A percentile compares a stretch with the other conserved stretches of the same genome.
Evolutionary conservation across 2,113 vertebrate species (phyloP).

Genomic region (Tyrannus savana): DNA sequence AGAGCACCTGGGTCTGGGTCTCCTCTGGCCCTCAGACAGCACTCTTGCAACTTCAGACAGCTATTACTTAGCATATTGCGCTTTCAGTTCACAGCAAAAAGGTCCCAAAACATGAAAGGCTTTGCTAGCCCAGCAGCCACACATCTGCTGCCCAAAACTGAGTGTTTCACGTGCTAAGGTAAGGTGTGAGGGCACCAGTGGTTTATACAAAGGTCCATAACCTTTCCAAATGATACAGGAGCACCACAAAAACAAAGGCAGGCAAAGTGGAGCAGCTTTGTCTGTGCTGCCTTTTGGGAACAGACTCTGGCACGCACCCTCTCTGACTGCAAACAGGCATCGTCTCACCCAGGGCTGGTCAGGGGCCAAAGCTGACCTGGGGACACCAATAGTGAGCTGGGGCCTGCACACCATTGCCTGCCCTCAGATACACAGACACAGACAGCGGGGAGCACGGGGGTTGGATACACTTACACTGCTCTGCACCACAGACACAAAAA

Average conservation of each 20-base stretch:
- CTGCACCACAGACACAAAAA: not conserved
- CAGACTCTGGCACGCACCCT: not conserved
- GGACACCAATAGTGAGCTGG: fast-evolving
- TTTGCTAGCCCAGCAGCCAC: not conserved
- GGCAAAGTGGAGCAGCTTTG: not conserved
- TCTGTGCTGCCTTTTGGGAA: not conserved
- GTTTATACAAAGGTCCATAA: not conserved
- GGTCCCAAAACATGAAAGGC: fast-evolving
- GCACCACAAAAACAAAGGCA: not conserved
- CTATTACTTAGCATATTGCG: not conserved
- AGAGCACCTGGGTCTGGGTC: not conserved
- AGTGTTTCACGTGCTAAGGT: not conserved
- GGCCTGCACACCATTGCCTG: not conserved
- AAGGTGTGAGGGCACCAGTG: not conserved
- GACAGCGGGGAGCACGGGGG: not conserved
- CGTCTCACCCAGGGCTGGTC: fast-evolving
- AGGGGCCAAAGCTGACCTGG: not conserved
- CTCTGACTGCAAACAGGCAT: fast-evolving
- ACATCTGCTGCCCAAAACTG: fast-evolving
- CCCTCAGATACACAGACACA: not conserved
- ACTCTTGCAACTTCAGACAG: not conserved
- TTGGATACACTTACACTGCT: not conserved
- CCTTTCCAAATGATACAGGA: not conserved
- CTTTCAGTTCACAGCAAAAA: not conserved
- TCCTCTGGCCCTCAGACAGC: not conserved